These are phyloP conservation scores for Nomada ruficornis DNA, from an alignment of 2,888 invertebrate species.

Conservation along the genomic window DNA sequence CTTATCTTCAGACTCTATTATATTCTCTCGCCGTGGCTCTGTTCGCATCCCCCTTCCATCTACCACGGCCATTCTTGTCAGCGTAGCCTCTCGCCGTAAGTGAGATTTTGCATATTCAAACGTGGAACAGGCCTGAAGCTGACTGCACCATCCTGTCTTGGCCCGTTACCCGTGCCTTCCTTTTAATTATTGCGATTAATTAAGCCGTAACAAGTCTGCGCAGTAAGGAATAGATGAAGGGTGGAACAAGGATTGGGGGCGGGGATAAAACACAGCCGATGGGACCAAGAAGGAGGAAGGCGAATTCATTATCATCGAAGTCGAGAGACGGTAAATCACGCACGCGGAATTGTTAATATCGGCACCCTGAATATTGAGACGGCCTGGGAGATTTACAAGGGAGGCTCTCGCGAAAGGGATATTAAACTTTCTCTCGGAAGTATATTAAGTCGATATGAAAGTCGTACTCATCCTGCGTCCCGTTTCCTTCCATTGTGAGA, in stretches of 20 bases:
- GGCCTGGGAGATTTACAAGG: constrained; percentile 37
- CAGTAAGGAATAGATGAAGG: constrained; percentile 55
- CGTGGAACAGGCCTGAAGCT: constrained; percentile 70
- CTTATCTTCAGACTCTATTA: constrained; percentile 38
- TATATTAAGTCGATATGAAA: constrained; percentile 45
- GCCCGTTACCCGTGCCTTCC: constrained; percentile 72
- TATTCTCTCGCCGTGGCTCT: constrained; percentile 19
- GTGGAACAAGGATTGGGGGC: constrained; percentile 18
- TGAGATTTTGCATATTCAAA: constrained; percentile 80
- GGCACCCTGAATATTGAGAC: constrained; percentile 46
- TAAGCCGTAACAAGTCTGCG: constrained; percentile 79
- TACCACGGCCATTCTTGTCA: constrained; percentile 50
- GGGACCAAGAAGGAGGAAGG: constrained; percentile 20
- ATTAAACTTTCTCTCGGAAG: constrained; percentile 43
- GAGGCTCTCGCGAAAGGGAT: constrained; percentile 29
- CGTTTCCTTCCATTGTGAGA: background rate
- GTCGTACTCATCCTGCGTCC: background rate
- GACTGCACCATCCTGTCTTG: constrained; percentile 54
- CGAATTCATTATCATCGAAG: constrained; percentile 70
- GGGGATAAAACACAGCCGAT: constrained; percentile 32
- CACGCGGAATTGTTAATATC: constrained; percentile 66
- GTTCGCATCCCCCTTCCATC: background rate
- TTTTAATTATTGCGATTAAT: constrained; percentile 83
- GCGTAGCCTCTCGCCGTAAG: constrained; percentile 52
- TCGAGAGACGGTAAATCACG: constrained; percentile 58